phyloP scores from a whole-genome alignment of 2,888 invertebrate species.

The Agriotes lineatus region DNA sequence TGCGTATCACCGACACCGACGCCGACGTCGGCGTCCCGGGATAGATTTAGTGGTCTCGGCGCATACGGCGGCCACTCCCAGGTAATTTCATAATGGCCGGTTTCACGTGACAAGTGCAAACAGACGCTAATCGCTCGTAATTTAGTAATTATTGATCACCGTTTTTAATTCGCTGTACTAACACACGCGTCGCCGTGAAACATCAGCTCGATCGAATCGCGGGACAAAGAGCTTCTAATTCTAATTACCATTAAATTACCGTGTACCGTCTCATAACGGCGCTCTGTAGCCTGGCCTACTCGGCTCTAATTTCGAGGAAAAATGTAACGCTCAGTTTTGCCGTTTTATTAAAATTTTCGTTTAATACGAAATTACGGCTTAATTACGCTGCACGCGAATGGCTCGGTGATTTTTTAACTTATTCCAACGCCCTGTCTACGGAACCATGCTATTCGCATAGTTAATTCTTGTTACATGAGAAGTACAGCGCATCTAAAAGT shows the following conservation, averaged over 20 bases:
- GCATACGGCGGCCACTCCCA: constrained; percentile 58
- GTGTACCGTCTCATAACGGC: neutral
- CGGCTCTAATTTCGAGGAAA: neutral
- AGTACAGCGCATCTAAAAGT: too few relatives aligned
- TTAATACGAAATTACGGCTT: constrained; percentile 13
- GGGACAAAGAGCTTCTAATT: constrained; percentile 4
- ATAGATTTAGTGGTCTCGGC: constrained; percentile 43
- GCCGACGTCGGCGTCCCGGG: constrained; percentile 33
- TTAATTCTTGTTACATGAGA: too few relatives aligned
- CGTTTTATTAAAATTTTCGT: constrained; percentile 15
- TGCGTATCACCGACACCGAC: constrained; percentile 32
- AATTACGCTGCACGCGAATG: constrained; percentile 7
- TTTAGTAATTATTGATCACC: constrained; percentile 63
- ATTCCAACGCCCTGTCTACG: too few relatives aligned
- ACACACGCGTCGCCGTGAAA: constrained; percentile 41
- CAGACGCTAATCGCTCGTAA: constrained; percentile 64
- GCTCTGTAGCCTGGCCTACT: neutral
- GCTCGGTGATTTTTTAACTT: neutral
- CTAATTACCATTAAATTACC: neutral
- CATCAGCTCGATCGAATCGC: constrained; percentile 10
- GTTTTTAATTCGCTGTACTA: constrained; percentile 57
- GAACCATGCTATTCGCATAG: too few relatives aligned
- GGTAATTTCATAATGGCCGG: constrained; percentile 64
- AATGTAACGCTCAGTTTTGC: constrained; percentile 2
- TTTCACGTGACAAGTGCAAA: constrained; percentile 65